Percentiles rank a stretch among this genome's conserved stretches.
phyloP scores from a whole-genome alignment of 2,113 vertebrate genomes.

The Macrotus californicus region DNA sequence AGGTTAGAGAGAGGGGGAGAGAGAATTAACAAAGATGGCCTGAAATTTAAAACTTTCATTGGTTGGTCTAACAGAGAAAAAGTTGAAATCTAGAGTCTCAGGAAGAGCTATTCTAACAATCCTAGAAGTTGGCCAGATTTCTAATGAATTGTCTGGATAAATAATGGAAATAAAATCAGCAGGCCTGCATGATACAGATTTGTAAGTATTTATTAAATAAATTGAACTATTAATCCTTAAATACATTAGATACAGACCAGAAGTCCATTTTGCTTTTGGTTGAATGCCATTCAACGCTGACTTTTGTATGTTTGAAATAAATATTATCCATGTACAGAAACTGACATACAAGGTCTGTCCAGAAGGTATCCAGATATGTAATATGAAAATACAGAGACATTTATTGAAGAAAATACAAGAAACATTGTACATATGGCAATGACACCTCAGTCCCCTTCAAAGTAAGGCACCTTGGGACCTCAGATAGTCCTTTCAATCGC shows the following conservation, averaged over 20 bases:
- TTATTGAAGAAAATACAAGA: too few species aligned
- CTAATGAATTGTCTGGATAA: background rate
- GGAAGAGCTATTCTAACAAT: conserved; percentile 12
- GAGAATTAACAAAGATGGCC: background rate
- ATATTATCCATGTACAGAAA: background rate
- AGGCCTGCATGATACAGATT: background rate
- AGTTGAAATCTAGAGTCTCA: background rate
- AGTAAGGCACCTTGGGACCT: too few species aligned
- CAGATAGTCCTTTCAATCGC: too few species aligned
- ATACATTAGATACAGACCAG: conserved; percentile 32
- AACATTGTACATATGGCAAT: too few species aligned
- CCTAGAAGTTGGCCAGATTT: conserved; percentile 19
- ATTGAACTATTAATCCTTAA: conserved; percentile 55
- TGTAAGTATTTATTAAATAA: conserved; percentile 39
- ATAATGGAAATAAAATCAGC: conserved; percentile 27
- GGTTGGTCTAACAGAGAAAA: background rate
- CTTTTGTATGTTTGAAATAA: conserved; percentile 21
- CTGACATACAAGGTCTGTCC: background rate
- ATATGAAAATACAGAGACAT: too few species aligned
- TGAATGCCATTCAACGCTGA: background rate
- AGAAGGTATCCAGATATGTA: too few species aligned
- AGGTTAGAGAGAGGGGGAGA: background rate
- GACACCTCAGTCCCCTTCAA: too few species aligned
- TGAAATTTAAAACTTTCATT: background rate
- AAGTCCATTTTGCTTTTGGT: background rate